These are phyloP conservation scores for Glareola pratincola DNA, from an alignment of 2,113 vertebrate genomes.

Conservation along the genomic window DNA sequence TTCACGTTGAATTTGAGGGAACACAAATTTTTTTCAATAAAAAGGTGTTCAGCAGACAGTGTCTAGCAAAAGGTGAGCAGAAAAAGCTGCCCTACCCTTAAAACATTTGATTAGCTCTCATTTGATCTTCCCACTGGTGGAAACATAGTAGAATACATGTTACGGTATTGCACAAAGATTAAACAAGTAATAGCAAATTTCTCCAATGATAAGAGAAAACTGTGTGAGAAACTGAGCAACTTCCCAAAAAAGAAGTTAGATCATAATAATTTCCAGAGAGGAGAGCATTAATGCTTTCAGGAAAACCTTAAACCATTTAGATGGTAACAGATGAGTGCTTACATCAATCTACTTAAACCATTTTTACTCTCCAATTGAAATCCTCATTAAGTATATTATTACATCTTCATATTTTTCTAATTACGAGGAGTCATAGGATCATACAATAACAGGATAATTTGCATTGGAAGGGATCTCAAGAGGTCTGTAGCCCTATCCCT, in stretches of 20 bases:
- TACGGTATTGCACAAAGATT: neutral
- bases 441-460: neutral
- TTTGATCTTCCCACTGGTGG: neutral
- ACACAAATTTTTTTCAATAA: neutral
- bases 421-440: neutral
- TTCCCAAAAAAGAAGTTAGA: neutral
- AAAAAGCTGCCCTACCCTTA: neutral
- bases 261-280: neutral
- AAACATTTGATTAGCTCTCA: neutral
- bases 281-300: neutral
- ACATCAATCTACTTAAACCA: neutral
- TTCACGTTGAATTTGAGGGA: neutral
- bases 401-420: neutral
- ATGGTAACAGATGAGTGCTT: neutral
- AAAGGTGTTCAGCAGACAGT: neutral
- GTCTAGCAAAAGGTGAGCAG: neutral
- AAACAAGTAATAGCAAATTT: neutral
- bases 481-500: neutral
- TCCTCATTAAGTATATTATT: neutral
- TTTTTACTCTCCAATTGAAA: neutral
- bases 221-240: neutral
- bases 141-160: neutral
- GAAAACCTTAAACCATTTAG: neutral
- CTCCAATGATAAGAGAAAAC: neutral
- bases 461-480: neutral